Percentiles rank a stretch among this genome's conserved stretches.
These are phyloP conservation scores for Acrossocheilus wenchowensis DNA, from an alignment of 2,797 vertebrate species.

Conservation along the genomic window DNA sequence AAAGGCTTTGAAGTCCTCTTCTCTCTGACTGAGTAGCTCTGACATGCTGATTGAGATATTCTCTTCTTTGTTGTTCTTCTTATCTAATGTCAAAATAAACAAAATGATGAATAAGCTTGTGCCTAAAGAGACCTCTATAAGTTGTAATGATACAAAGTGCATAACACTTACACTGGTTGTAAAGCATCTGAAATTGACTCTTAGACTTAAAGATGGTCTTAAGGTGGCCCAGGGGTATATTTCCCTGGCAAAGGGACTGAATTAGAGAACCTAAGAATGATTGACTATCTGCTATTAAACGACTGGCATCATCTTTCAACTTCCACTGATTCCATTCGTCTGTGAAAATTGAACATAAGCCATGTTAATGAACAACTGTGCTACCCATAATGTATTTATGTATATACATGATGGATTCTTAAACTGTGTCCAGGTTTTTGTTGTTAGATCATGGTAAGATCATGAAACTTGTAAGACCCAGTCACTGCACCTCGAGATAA, in stretches of 20 bases:
- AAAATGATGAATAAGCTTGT: neutral
- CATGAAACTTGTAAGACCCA: neutral
- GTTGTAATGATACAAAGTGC: neutral
- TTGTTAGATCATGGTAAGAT: neutral
- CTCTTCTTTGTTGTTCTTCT: slow-evolving; percentile 47
- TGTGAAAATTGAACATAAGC: slow-evolving; percentile 44
- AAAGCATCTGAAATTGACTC: slow-evolving; percentile 68
- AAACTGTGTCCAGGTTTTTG: neutral
- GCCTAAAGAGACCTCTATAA: neutral
- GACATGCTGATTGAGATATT: slow-evolving; percentile 54
- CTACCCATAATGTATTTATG: neutral
- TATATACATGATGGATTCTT: neutral
- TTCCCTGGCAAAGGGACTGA: slow-evolving; percentile 67
- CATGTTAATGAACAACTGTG: neutral
- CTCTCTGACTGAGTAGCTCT: slow-evolving; percentile 68
- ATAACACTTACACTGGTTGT: slow-evolving; percentile 68
- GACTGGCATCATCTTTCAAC: slow-evolving; percentile 63
- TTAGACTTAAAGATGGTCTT: slow-evolving; percentile 66
- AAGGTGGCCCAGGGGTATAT: slow-evolving; percentile 66
- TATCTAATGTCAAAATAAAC: slow-evolving; percentile 63
- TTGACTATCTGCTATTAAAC: slow-evolving; percentile 60
- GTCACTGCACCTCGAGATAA: slow-evolving; percentile 65
- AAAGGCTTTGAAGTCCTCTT: slow-evolving; percentile 66
- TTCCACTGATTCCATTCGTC: slow-evolving; percentile 64
- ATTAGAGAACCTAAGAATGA: slow-evolving; percentile 61